Evolutionary conservation across 2,113 vertebrate genomes (phyloP), one percentile per base, ranked within the genome.

Genomic region (Athene noctua): DNA sequence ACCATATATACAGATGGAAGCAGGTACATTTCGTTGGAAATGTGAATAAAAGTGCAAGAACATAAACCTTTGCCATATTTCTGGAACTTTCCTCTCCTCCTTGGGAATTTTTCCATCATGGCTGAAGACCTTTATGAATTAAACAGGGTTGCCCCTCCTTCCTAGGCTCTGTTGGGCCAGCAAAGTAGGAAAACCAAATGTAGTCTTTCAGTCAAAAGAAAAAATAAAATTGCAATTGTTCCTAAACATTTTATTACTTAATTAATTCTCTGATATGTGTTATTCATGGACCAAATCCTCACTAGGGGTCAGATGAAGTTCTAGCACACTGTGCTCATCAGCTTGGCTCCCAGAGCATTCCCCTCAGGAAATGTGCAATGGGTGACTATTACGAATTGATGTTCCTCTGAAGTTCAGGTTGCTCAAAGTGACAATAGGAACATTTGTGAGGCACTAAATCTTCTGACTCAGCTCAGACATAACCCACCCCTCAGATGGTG

Each of bases 1-100:
- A 71, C 47, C 13, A 11, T 9, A 30, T 34, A 16, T 13, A 84
- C 36, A 46, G 54, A 29, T 44, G 17, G 57, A 80, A 94, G 29
- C 30, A 59, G 80, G n/a, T 65, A 44, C 84, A 89, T 94, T 94
- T 91, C 89, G 27, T 51, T 63, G 80, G 77, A 78, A 92, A 86
- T 14, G 9, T 89, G 83, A 92, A 92, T 79, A 90, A 82, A 18
- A 52, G 21, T 40, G 25, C 6, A 61, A 83, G 55, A 80, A 65
- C 26, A 86, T 44, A 57, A 66, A 78, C 25, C 9, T 88, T 84
- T 52, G 26, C 4, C 8, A 9, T 71, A 14, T 72, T 87, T 93
- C n/a, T 67, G 21, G 65, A 80, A 47, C 32, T 51, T 66, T 72
- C 13, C 15, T 87, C 44, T 59, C 42, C 38, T 67, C 17, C 26